Evolutionary conservation across 2,888 invertebrate species (phyloP).

Genomic region (Tipula confusa): DNA sequence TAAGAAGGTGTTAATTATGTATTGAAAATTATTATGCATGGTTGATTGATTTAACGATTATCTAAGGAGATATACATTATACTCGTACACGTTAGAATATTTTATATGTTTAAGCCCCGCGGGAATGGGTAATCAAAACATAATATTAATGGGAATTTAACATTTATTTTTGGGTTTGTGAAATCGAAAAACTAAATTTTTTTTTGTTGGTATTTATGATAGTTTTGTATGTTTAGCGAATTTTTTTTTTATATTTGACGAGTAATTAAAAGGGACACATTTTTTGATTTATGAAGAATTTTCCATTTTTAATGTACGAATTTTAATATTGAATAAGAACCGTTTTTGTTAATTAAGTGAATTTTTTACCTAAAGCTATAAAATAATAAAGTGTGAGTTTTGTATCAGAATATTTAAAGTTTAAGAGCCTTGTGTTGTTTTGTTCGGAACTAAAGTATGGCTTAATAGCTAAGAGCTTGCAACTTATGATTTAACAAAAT

Average conservation of each 20-base stretch:
- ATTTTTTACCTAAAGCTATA: too few relatives aligned
- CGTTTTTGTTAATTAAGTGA: too few relatives aligned
- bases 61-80: not conserved
- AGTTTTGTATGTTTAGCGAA: not conserved
- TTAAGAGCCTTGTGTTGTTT: too few relatives aligned
- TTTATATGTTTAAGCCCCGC: not conserved
- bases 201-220: not conserved
- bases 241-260: not conserved
- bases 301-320: too few relatives aligned
- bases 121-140: not conserved
- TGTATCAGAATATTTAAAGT: too few relatives aligned
- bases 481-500: too few relatives aligned
- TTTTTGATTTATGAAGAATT: not conserved
- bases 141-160: not conserved
- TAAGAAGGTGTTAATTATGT: not conserved
- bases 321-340: too few relatives aligned
- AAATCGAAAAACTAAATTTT: not conserved
- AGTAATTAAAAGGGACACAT: not conserved
- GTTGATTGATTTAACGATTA: conserved; percentile 20
- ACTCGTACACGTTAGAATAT: too few relatives aligned
- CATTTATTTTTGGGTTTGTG: not conserved
- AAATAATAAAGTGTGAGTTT: too few relatives aligned
- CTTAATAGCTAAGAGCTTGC: too few relatives aligned
- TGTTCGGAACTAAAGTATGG: too few relatives aligned
- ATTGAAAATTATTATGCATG: not conserved